Percentiles rank a stretch among this genome's conserved stretches.
Conservation (phyloP, 2,113 vertebrate species). For the Carollia perspicillata region DNA sequence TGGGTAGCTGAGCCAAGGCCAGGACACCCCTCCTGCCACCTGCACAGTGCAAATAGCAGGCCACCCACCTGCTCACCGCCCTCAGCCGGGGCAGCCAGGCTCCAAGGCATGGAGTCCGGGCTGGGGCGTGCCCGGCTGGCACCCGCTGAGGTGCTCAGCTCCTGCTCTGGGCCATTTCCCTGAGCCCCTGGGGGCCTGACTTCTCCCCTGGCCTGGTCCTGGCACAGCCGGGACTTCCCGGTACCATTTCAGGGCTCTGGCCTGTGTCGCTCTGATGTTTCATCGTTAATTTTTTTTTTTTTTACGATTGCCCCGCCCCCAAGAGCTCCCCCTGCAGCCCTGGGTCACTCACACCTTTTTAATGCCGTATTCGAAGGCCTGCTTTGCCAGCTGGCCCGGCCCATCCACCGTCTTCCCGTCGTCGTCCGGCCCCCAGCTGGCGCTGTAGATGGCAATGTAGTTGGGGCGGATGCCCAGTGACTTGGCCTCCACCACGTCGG, state of each 20-base stretch:
- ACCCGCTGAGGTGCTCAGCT: no score
- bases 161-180: neutral
- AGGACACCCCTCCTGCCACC: neutral
- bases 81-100: neutral
- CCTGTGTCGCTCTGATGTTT: no score
- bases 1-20: neutral
- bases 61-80: neutral
- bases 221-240: neutral
- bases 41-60: neutral
- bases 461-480: constrained; percentile 92
- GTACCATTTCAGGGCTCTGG: neutral
- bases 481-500: constrained; percentile 94
- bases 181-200: neutral
- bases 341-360: constrained; percentile 87
- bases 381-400: constrained; percentile 90
- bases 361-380: constrained; percentile 93
- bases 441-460: constrained; percentile 96
- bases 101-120: neutral
- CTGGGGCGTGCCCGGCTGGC: neutral
- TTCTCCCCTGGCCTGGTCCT: no score
- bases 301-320: neutral
- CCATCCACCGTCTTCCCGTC: constrained; percentile 96
- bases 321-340: neutral
- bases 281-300: neutral
- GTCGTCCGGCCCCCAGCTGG: constrained; percentile 97